These are phyloP conservation scores for Hyppa rectilinea DNA, from an alignment of 2,888 invertebrate genomes.

Conservation along the genomic window DNA sequence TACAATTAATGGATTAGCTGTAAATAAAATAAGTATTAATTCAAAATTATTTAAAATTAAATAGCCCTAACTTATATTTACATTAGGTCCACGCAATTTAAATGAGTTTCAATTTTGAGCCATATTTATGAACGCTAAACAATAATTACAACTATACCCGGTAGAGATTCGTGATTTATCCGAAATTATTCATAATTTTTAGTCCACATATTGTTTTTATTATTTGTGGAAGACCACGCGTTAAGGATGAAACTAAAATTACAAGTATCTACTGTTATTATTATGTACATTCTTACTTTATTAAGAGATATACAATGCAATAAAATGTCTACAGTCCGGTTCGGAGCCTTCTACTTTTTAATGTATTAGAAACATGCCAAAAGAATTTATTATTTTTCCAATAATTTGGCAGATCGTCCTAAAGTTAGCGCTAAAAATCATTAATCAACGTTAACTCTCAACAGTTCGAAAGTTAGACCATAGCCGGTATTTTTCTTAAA, in stretches of 20 bases:
- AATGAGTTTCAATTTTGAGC: constrained; percentile 66
- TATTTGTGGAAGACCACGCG: constrained; percentile 11
- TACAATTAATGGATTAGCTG: constrained; percentile 68
- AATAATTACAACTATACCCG: constrained; percentile 54
- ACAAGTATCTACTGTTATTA: constrained; percentile 49
- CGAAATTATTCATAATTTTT: constrained; percentile 48
- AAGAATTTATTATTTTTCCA: constrained; percentile 52
- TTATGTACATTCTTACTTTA: constrained; percentile 63
- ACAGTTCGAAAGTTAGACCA: constrained; percentile 59
- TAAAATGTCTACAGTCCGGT: constrained; percentile 68
- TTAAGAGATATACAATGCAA: constrained; percentile 68
- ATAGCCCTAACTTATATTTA: constrained; percentile 67
- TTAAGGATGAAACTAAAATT: constrained; percentile 18
- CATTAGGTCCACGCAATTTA: constrained; percentile 67
- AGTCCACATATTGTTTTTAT: constrained; percentile 27
- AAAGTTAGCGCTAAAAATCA: constrained; percentile 67
- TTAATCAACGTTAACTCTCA: constrained; percentile 39
- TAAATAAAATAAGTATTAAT: constrained; percentile 64
- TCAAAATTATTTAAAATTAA: constrained; percentile 66
- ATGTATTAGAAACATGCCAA: constrained; percentile 65
- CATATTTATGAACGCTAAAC: constrained; percentile 54
- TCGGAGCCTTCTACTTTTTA: constrained; percentile 67
- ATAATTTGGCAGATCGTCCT: constrained; percentile 59
- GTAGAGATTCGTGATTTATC: constrained; percentile 70
- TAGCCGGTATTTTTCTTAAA: constrained; percentile 68